Base-by-base conservation (phyloP, 2,888 invertebrate genomes). In the Matsumyia berberina region DNA sequence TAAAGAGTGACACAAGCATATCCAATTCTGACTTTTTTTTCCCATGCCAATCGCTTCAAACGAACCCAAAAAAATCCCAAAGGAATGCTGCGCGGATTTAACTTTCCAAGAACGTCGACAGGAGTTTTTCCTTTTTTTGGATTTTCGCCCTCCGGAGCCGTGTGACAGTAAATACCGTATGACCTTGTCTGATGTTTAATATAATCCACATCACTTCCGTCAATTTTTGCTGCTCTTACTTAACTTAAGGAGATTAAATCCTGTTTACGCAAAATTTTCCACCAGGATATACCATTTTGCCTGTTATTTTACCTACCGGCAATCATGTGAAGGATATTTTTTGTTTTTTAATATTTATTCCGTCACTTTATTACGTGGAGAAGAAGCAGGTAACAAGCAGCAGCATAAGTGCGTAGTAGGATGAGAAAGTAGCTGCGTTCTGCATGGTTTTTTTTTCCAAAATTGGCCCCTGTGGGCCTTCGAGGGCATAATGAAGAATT, bases 241-340 rank as follows among this genome's bases (percentile, higher is more conserved):
- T 55, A 62, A 53, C 58, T 79, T 79, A 66, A 73, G 73, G 72
- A 66, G 58, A 73, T 80, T 80, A 72, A 80, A 73, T 73, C 53
- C 44, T 73, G 53, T 67, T 66, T 60, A 60, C 35, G 44, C 17
- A 64, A 17, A 78, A 39, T 64, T 57, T 72, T 49, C 39, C 33
- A 17, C 51, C 66, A 76, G 37, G 33, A 77, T 67, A 77, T 67
- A 77, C 60, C 80, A 55, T 58, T 66, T 24, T 62, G 31, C 39
- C 80, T 67, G 73, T 73, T 87, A 88, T 87, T 87, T 88, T 88
- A 88, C 87, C 87, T 88, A 86, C 83, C 70, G 74, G 76, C 83
- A 88, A 88, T 88, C 87, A 88, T 88, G 88, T 89, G 88, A 87
- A 87, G 86, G 24, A 24, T 24, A 24, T 24, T 24, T 24, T 24